These are phyloP conservation scores for Arctia plantaginis DNA, from an alignment of 2,888 invertebrate genomes.

Conservation along the genomic window DNA sequence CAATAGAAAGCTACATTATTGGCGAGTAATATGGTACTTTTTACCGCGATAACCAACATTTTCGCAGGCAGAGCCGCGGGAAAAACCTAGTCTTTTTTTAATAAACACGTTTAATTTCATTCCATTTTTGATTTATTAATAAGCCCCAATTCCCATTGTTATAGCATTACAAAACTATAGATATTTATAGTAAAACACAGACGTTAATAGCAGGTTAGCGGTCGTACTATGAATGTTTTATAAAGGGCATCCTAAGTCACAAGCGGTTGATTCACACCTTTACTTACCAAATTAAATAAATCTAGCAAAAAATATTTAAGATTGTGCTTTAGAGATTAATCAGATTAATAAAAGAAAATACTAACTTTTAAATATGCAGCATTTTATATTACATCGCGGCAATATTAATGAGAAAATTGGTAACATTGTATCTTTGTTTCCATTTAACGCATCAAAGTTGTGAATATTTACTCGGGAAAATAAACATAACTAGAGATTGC, in stretches of 20 bases:
- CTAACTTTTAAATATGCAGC: neutral
- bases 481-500: too few species aligned
- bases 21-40: too few species aligned
- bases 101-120: conserved; percentile 15
- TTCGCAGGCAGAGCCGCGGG: too few species aligned
- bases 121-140: neutral
- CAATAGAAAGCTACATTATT: too few species aligned
- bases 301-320: neutral
- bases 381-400: neutral
- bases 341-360: neutral
- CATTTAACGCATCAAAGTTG: neutral
- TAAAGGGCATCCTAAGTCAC: conserved; percentile 39
- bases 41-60: too few species aligned
- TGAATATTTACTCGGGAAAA: too few species aligned
- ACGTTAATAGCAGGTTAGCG: conserved; percentile 64
- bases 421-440: neutral
- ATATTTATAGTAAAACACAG: conserved; percentile 47
- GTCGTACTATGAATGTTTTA: conserved; percentile 71
- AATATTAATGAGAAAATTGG: too few species aligned
- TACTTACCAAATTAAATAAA: neutral
- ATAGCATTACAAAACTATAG: conserved; percentile 32
- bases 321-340: neutral
- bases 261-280: conserved; percentile 18
- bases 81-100: neutral
- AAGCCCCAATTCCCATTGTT: neutral